A percentile compares a stretch with the other conserved stretches of the same genome.
phyloP scores from a whole-genome alignment of 2,797 vertebrate genomes.

The Enteromius thamalakanensis region DNA sequence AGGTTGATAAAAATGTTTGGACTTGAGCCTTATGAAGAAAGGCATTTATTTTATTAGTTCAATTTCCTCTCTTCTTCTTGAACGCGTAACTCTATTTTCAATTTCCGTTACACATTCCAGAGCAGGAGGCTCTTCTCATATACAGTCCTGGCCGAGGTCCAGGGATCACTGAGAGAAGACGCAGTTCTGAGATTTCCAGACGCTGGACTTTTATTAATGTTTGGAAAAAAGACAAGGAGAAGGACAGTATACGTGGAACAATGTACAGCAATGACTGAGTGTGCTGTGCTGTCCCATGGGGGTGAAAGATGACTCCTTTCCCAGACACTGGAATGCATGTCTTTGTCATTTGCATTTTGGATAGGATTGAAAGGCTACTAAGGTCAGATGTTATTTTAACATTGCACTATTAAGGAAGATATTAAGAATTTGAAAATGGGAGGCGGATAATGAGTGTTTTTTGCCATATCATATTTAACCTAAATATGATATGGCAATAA shows the following conservation, averaged over 20 bases:
- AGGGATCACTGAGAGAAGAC: conserved; percentile 50
- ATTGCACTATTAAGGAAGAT: conserved; percentile 2
- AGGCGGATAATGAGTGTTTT: conserved; percentile 35
- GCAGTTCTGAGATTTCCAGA: conserved; percentile 42
- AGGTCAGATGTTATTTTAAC: background rate
- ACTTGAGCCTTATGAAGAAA: conserved; percentile 49
- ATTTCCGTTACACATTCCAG: conserved; percentile 71
- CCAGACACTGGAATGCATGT: conserved; percentile 25
- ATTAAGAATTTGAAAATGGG: background rate
- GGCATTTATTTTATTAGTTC: conserved; percentile 69
- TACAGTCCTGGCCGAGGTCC: conserved; percentile 47
- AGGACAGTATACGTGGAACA: conserved; percentile 38
- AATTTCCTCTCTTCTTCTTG: conserved; percentile 67
- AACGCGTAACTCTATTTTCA: conserved; percentile 67
- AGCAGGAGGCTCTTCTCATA: conserved; percentile 53
- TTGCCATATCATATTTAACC: conserved; percentile 26
- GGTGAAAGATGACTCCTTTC: conserved; percentile 41
- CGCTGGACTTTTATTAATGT: conserved; percentile 56
- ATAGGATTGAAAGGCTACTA: background rate
- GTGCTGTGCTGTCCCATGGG: conserved; percentile 2
- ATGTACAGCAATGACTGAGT: conserved; percentile 42
- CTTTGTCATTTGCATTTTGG: conserved; percentile 1
- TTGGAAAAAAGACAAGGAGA: conserved; percentile 39
- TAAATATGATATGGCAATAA: conserved; percentile 52
- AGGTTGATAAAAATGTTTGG: conserved; percentile 68